phyloP scores from a whole-genome alignment of 2,797 vertebrate species.

The Glossophaga mutica region DNA sequence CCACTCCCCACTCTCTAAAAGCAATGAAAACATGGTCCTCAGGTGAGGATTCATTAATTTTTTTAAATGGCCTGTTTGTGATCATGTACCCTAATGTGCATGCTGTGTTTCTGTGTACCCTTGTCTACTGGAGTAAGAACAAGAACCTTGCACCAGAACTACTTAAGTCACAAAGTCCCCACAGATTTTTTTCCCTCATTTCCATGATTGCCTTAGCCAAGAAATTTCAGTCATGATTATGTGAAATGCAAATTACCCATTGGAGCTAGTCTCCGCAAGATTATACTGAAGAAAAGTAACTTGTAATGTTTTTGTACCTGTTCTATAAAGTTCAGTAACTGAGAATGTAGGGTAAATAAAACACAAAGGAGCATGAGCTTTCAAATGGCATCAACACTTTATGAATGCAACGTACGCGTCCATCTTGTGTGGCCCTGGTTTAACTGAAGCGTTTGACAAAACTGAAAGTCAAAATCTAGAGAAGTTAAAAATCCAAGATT shows the following conservation, averaged over 20 bases:
- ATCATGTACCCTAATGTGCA: background rate
- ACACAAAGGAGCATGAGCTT: background rate
- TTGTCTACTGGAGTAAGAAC: background rate
- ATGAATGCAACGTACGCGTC: background rate
- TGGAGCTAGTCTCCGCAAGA: background rate
- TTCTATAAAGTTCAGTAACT: background rate
- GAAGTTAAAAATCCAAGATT: background rate
- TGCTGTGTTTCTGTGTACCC: background rate
- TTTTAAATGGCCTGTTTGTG: background rate
- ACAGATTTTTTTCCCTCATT: background rate
- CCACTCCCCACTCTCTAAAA: background rate
- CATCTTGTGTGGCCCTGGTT: background rate
- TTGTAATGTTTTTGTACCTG: background rate
- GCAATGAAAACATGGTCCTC: background rate
- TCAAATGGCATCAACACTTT: background rate
- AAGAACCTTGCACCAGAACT: background rate
- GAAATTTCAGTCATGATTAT: background rate
- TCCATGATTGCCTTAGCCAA: background rate
- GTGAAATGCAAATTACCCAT: background rate
- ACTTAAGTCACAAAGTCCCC: background rate
- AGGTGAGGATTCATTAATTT: background rate
- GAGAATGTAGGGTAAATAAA: background rate
- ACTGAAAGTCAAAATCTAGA: background rate
- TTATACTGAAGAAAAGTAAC: background rate
- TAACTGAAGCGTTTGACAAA: background rate